phyloP scores from a whole-genome alignment of 2,888 invertebrate genomes.

The Apamea epomidion region DNA sequence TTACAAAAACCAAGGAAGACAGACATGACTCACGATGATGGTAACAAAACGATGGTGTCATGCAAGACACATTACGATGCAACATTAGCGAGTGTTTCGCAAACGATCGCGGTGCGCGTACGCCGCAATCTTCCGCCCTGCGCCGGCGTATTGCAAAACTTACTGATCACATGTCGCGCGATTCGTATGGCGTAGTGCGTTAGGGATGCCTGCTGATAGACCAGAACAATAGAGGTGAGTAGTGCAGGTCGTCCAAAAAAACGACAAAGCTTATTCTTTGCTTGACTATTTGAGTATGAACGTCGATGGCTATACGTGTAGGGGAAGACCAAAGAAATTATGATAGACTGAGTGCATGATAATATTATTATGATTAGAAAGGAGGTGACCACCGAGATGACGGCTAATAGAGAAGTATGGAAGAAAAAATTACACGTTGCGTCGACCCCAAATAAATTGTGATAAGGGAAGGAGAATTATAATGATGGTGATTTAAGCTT shows the following conservation, averaged over 20 bases:
- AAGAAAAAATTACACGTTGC: no score
- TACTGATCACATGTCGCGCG: conserved; percentile 56
- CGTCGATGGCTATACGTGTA: no score
- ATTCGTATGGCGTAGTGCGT: conserved; percentile 40
- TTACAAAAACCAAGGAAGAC: conserved; percentile 27
- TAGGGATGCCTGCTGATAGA: conserved; percentile 51
- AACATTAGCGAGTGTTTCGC: conserved; percentile 61
- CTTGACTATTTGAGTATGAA: no score
- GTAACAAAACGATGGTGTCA: conserved; percentile 50
- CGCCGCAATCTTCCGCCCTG: conserved; percentile 66
- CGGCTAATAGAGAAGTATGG: no score
- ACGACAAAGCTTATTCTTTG: neutral
- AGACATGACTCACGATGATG: conserved; percentile 13
- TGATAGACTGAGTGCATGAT: no score
- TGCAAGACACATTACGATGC: conserved; percentile 54
- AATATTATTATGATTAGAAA: no score
- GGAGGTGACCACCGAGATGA: no score
- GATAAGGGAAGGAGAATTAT: no score
- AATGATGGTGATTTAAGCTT: no score
- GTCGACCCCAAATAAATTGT: no score
- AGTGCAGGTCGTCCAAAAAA: no score
- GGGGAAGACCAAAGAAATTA: no score
- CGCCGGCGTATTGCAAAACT: conserved; percentile 55
- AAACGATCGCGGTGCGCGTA: conserved; percentile 60
- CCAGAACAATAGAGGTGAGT: neutral